Conservation (phyloP, 2,113 vertebrate genomes). For the Epinephelus lanceolatus region DNA sequence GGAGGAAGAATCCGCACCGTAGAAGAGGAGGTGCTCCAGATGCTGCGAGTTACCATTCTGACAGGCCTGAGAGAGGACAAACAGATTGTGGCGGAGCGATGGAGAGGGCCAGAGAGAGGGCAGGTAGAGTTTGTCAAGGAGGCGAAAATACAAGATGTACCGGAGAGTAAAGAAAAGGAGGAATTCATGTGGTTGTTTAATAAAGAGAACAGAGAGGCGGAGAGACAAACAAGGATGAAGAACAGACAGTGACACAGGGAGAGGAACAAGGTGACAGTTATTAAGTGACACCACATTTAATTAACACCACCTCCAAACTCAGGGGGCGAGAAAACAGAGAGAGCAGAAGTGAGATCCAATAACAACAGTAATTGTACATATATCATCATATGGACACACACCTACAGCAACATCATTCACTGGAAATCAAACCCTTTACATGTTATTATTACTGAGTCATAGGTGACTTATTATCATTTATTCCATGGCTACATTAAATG, state of each 20-base stretch:
- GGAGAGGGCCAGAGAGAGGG: not conserved
- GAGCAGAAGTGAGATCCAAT: slow-evolving; percentile 17
- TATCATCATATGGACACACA: not conserved
- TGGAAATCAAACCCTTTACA: not conserved
- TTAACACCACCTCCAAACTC: slow-evolving; percentile 67
- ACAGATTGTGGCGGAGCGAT: not conserved
- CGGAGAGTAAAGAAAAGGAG: not conserved
- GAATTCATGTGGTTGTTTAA: slow-evolving; percentile 28
- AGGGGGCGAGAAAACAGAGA: slow-evolving; percentile 38
- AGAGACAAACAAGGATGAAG: slow-evolving; percentile 17
- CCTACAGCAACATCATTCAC: not conserved
- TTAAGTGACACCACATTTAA: slow-evolving; percentile 64
- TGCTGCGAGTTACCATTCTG: slow-evolving; percentile 93
- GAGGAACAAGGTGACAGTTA: slow-evolving; percentile 36
- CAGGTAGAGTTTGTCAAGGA: not conserved
- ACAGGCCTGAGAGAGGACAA: slow-evolving; percentile 79
- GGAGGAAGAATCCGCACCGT: slow-evolving; percentile 90
- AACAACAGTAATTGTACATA: slow-evolving; percentile 14
- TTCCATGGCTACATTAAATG: not conserved
- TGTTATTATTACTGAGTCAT: not conserved
- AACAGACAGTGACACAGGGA: slow-evolving; percentile 22
- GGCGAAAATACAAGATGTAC: not conserved
- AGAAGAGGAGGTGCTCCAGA: slow-evolving; percentile 94
- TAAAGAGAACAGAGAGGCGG: not conserved
- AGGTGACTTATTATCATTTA: not conserved